These are phyloP conservation scores for Rhynchopsitta pachyrhyncha DNA, from an alignment of 2,113 vertebrate species.

Conservation along the genomic window DNA sequence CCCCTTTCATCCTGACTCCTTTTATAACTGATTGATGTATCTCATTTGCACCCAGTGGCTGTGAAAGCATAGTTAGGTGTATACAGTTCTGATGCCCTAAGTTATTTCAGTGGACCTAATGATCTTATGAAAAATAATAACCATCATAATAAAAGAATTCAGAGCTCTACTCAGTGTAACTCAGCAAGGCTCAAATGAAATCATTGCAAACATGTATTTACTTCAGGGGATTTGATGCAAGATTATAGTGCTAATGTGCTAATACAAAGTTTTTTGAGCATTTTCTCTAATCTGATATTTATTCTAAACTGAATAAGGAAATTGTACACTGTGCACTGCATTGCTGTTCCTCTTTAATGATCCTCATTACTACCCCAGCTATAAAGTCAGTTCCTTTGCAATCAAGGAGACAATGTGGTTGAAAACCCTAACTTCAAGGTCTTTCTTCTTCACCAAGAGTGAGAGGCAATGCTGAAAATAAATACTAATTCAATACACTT, in stretches of 20 bases:
- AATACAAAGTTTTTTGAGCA: background rate
- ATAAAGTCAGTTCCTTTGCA: background rate
- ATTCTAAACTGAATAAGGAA: background rate
- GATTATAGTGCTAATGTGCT: accelerated
- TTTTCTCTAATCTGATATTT: background rate
- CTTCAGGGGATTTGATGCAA: background rate
- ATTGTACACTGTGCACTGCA: background rate
- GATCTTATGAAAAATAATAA: background rate
- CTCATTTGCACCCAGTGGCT: background rate
- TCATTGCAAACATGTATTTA: background rate
- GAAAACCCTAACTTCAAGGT: background rate
- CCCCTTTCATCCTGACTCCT: background rate
- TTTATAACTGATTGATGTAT: background rate
- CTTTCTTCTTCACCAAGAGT: background rate
- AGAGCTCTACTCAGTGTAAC: background rate
- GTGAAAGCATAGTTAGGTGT: background rate
- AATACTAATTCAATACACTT: background rate
- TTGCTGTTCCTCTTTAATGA: background rate
- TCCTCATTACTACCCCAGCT: background rate
- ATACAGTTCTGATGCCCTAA: background rate
- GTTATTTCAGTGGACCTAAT: background rate
- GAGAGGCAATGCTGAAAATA: background rate
- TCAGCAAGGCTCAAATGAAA: background rate
- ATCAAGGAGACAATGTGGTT: background rate
- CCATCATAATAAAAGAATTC: background rate